These are phyloP conservation scores for Tribolium freemani DNA, from an alignment of 2,888 invertebrate species.

Conservation along the genomic window DNA sequence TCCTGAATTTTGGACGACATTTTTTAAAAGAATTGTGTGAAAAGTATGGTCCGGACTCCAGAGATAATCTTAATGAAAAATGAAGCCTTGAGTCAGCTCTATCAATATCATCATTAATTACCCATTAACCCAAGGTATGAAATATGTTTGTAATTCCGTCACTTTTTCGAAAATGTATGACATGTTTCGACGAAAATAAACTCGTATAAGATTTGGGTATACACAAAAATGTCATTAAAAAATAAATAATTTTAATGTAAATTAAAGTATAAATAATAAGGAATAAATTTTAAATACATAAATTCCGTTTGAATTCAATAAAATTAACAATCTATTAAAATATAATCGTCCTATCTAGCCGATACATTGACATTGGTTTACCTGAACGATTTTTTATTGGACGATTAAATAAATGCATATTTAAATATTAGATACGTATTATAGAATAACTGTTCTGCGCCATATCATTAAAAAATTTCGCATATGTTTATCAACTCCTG, in stretches of 20 bases:
- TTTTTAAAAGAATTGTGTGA: no score
- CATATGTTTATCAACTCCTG: no score
- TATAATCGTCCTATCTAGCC: neutral
- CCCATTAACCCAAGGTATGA: neutral
- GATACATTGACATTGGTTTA: neutral
- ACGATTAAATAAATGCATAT: neutral
- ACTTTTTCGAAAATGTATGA: neutral
- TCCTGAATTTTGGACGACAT: no score
- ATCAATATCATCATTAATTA: neutral
- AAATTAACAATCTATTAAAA: neutral
- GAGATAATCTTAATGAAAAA: neutral
- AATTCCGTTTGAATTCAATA: neutral
- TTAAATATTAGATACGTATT: neutral
- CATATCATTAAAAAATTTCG: no score
- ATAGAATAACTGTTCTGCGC: neutral
- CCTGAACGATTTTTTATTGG: slow-evolving; percentile 5
- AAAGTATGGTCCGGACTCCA: no score
- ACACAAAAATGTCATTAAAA: neutral
- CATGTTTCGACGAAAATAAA: neutral
- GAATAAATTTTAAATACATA: neutral
- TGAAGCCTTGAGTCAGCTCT: neutral
- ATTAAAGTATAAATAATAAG: neutral
- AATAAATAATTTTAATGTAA: neutral
- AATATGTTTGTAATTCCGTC: neutral
- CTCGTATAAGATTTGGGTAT: neutral